Evolutionary conservation across 2,888 invertebrate species (phyloP).

Genomic region (Campoletis raptor): DNA sequence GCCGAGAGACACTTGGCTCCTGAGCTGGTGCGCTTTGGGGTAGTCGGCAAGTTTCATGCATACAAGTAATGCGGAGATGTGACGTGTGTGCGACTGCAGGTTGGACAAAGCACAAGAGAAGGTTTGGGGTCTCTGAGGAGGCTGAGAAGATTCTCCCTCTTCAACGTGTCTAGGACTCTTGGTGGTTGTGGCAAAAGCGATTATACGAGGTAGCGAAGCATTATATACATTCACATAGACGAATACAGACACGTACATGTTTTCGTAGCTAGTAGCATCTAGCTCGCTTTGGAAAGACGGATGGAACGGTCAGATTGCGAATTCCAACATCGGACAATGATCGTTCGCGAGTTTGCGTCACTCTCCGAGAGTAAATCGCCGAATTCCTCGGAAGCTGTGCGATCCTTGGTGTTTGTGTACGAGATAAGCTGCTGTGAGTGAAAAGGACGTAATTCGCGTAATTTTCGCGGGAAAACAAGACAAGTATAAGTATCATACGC

Average conservation of each 20-base stretch:
- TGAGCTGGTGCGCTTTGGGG: conserved; percentile 45
- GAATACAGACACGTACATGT: neutral
- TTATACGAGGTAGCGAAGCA: conserved; percentile 77
- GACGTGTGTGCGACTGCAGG: conserved; percentile 36
- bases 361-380: conserved; percentile 70
- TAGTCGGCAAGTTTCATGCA: conserved; percentile 57
- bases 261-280: conserved; percentile 32
- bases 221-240: conserved; percentile 73
- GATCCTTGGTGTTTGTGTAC: conserved; percentile 5
- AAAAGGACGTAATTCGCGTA: neutral
- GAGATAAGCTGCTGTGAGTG: neutral
- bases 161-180: conserved; percentile 31
- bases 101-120: conserved; percentile 49
- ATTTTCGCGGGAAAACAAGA: neutral
- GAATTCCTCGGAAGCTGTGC: conserved; percentile 56
- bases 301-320: conserved; percentile 81
- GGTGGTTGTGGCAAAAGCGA: conserved; percentile 66
- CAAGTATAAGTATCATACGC: neutral
- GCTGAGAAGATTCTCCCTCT: conserved; percentile 29
- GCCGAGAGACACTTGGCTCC: conserved; percentile 53
- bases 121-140: conserved; percentile 33
- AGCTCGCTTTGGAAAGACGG: conserved; percentile 69
- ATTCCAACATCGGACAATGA: conserved; percentile 77
- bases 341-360: conserved; percentile 67
- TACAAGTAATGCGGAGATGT: conserved; percentile 19